Evolutionary conservation across 1,140 invertebrate species (phyloP), one percentile per base, ranked within the genome.

Genomic region (Trachymyrmex cornetzi): DNA sequence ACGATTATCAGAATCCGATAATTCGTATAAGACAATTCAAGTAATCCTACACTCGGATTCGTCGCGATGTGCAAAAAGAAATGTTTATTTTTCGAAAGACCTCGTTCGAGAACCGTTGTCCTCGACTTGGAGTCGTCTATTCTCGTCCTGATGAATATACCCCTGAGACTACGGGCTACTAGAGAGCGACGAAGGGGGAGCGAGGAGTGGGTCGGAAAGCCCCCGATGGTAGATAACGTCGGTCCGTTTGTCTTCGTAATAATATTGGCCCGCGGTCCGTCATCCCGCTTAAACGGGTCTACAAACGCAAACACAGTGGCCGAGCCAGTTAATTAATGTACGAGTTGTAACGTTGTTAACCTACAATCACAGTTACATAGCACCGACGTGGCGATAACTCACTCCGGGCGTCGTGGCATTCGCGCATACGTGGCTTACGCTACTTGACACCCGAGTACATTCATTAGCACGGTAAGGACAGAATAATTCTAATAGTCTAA

Each of bases 281-380:
- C 80, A 84, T 87, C 85, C 87, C 89, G 63, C 77, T 64, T 77
- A 87, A 91, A 88, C 89, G 90, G 87, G 89, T 92, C 92, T 90
- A 92, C 79, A 89, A 91, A 90, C 90, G 87, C 86, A 91, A 90
- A 92, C 91, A 91, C 79, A 81, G 55, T 67, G 69, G 48, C 55
- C 86, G 80, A 87, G 91, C 88, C 84, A 86, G 89, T 93, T 94
- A 94, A 94, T 94, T 94, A 94, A 94, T 93, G 87, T 92, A 92
- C 88, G 90, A 93, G 91, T 92, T 93, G 93, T 91, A 88, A 89
- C 90, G 87, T 90, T 91, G 85, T 91, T 89, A 90, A 90, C 82
- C 80, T 77, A 81, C 67, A 84, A 87, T 89, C 90, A 91, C 88
- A 90, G 88, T 90, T 86, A 91, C 80, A 87, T 72, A 64, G 57